A percentile compares a stretch with the other conserved stretches of the same genome.
These are phyloP conservation scores for Protaetia brevitarsis DNA, from an alignment of 1,140 invertebrate species.

Conservation along the genomic window DNA sequence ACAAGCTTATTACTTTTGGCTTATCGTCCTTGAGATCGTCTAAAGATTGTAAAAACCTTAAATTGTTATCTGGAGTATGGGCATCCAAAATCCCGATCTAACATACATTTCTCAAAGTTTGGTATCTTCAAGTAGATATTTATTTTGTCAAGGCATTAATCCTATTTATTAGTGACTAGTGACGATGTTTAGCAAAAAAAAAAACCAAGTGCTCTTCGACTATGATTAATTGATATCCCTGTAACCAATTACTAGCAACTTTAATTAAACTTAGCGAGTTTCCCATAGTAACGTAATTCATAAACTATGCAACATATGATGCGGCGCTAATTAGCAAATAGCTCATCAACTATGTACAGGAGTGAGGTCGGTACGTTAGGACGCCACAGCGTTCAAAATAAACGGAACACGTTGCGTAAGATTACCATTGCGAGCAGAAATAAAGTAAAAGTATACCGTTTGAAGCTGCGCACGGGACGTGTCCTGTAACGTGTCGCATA, in stretches of 20 bases:
- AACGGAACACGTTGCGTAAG: neutral
- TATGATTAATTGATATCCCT: too few relatives aligned
- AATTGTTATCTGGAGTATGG: too few relatives aligned
- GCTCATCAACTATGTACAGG: neutral
- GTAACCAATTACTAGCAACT: neutral
- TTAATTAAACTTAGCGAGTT: neutral
- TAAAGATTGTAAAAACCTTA: too few relatives aligned
- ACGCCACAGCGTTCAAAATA: neutral
- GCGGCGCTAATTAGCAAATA: neutral
- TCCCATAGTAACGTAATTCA: neutral
- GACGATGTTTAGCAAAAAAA: too few relatives aligned
- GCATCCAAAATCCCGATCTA: too few relatives aligned
- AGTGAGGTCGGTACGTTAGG: neutral
- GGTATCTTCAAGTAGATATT: too few relatives aligned
- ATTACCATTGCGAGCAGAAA: neutral
- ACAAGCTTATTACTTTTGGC: too few relatives aligned
- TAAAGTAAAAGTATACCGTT: neutral
- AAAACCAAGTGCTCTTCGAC: too few relatives aligned
- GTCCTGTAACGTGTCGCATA: neutral
- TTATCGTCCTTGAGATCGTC: too few relatives aligned
- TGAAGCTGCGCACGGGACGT: neutral
- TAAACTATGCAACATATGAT: neutral
- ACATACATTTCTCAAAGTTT: too few relatives aligned
- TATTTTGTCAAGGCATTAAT: too few relatives aligned
- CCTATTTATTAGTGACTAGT: too few relatives aligned